These are phyloP conservation scores for Rhopalosiphum padi DNA, from an alignment of 1,140 invertebrate species.

Conservation along the genomic window DNA sequence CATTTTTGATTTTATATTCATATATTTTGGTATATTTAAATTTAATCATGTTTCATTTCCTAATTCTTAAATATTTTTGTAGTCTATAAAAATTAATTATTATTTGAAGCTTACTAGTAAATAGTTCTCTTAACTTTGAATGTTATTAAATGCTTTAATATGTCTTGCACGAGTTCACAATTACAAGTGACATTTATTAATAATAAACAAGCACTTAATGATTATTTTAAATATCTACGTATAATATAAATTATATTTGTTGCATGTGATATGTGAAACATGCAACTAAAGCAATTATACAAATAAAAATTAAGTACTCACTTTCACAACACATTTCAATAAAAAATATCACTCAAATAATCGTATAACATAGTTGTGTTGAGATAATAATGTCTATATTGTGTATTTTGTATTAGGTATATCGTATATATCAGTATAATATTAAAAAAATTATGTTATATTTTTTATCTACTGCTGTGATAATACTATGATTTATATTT, in stretches of 20 bases:
- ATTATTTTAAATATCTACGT: constrained; percentile 8
- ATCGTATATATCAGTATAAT: neutral
- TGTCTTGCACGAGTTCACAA: neutral
- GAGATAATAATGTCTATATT: neutral
- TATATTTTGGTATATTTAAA: neutral
- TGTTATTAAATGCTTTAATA: neutral
- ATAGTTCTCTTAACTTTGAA: neutral
- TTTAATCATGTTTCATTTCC: neutral
- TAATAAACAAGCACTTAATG: neutral
- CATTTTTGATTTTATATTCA: no score
- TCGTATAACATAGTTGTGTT: neutral
- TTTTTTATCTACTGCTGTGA: neutral
- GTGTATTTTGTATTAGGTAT: neutral
- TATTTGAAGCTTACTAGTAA: neutral
- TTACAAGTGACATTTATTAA: neutral
- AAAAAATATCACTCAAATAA: neutral
- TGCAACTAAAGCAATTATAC: neutral
- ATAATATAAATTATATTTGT: neutral
- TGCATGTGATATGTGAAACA: constrained; percentile 19
- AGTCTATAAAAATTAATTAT: neutral
- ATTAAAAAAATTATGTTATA: neutral
- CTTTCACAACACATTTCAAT: neutral
- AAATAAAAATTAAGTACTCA: neutral
- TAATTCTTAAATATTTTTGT: neutral
- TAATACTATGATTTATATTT: neutral